Conservation (phyloP, 2,797 vertebrate species). For the Aphelocoma californica region DNA sequence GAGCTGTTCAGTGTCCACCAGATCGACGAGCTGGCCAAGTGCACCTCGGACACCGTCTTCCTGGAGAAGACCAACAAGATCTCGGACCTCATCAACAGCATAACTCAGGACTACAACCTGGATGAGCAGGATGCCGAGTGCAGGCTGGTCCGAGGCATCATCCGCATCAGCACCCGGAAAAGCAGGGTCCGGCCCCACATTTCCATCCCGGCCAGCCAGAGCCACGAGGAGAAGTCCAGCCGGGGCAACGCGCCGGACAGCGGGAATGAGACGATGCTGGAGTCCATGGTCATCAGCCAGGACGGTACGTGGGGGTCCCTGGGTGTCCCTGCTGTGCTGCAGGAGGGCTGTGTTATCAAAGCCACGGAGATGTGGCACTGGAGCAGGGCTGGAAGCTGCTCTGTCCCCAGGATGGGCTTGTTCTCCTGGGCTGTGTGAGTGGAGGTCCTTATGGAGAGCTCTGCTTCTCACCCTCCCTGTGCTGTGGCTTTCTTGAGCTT, state of each 20-base stretch:
- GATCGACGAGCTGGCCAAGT: constrained; percentile 97
- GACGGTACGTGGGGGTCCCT: constrained; percentile 80
- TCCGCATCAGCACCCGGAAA: constrained; percentile 96
- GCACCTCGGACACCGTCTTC: constrained; percentile 96
- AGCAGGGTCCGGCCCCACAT: constrained; percentile 75
- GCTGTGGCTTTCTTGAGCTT: background rate
- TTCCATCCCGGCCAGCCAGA: constrained; percentile 44
- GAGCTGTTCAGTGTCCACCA: constrained; percentile 97
- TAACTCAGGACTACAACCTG: constrained; percentile 97
- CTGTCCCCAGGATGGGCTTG: background rate
- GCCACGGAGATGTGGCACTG: rapidly evolving
- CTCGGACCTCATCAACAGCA: constrained; percentile 96
- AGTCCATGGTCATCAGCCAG: constrained; percentile 85
- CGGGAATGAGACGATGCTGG: constrained; percentile 92
- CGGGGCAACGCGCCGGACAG: constrained; percentile 86
- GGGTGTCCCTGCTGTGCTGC: background rate
- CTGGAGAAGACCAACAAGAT: constrained; percentile 97
- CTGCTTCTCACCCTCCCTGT: background rate
- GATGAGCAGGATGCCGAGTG: constrained; percentile 97
- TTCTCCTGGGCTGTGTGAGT: background rate
- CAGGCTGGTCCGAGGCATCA: constrained; percentile 93
- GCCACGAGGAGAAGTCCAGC: constrained; percentile 75
- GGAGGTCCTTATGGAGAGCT: background rate
- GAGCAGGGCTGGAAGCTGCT: background rate
- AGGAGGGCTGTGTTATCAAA: rapidly evolving